Base-by-base conservation (phyloP, 2,797 vertebrate species). In the Sphenopsis melanotis region DNA sequence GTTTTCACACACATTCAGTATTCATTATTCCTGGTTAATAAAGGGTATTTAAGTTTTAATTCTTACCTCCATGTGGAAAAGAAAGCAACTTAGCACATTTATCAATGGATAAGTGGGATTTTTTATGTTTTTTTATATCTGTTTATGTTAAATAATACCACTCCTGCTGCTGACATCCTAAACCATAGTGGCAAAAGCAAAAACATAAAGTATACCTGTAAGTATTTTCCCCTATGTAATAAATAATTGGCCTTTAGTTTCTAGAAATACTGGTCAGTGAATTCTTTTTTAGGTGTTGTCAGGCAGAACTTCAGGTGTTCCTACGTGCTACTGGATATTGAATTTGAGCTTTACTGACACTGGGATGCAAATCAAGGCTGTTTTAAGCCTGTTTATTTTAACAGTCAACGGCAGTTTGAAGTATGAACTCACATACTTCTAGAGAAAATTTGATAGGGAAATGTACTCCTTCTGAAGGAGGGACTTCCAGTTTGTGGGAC, bases 211-310 rank as follows among this genome's bases (percentile, higher is more conserved):
- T 82, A 49, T 75, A 55, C 30, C 26, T 95, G 69, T 91, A 69
- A 37, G 24, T 59, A 19, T 91, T 81, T 88, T 91, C 39, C 47
- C 60, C 24, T 88, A 34, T 89, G 39, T 71, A 93, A 93, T 83
- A 90, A 94, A 82, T 81, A 87, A 78, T 69, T 66, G 5, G 5
- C 6, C 59, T 82, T 57, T 87, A 88, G 83, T 91, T 94, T 95
- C 77, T 41, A 93, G 85, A 93, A 91, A 36, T 76, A 63, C 14
- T 91, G 9, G 72, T 87, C 80, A 87, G 5, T 68, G 11, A 91
- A 42, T 78, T 94, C 17, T 78, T 89, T 72, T 70, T 57, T 60
- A 66, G 8, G 2, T 77, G 15, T 71, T 86, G 69, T 81, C 47
- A 78, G 14, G 27, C 41, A 56, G 6, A 88, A 41, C 26, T 80